Percentiles rank a stretch among this genome's conserved stretches.
Evolutionary conservation across 2,888 invertebrate species (phyloP).

Genomic region (Empis stercorea): DNA sequence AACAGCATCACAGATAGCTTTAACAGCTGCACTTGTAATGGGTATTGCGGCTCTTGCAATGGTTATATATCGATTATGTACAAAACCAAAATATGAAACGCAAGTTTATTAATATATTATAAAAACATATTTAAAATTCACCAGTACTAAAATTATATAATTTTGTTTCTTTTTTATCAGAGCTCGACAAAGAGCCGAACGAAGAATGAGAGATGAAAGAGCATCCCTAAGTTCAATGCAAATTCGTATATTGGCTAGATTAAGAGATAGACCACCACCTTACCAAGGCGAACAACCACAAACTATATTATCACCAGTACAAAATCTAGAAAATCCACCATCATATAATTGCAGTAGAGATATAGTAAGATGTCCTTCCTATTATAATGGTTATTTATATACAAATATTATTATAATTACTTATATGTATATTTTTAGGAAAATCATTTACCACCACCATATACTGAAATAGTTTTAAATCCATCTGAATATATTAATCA

Average conservation of each 20-base stretch:
- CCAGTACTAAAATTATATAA: background rate
- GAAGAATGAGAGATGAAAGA: constrained; percentile 2
- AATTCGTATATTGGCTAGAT: constrained; percentile 15
- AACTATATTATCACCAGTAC: background rate
- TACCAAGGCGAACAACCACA: constrained; percentile 13
- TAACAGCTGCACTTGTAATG: constrained; percentile 19
- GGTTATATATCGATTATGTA: constrained; percentile 18
- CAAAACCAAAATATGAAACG: constrained; percentile 16
- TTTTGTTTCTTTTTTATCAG: constrained; percentile 5
- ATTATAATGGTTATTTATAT: too few relatives aligned
- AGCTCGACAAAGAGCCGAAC: constrained; percentile 11
- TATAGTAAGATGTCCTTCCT: constrained; percentile 5
- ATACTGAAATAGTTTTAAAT: constrained; percentile 13
- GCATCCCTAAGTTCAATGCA: constrained; percentile 19
- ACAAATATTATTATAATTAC: too few relatives aligned
- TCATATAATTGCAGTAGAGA: constrained; percentile 12
- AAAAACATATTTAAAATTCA: background rate
- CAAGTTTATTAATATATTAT: constrained; percentile 6
- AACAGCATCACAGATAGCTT: constrained; percentile 19
- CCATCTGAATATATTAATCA: constrained; percentile 10
- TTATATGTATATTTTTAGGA: constrained; percentile 10
- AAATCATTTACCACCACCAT: constrained; percentile 14
- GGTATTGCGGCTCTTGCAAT: constrained; percentile 19
- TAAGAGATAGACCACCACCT: constrained; percentile 19
- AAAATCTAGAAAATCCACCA: constrained; percentile 10